phyloP scores from a whole-genome alignment of 2,797 vertebrate genomes.

The Xerus rutilus region DNA sequence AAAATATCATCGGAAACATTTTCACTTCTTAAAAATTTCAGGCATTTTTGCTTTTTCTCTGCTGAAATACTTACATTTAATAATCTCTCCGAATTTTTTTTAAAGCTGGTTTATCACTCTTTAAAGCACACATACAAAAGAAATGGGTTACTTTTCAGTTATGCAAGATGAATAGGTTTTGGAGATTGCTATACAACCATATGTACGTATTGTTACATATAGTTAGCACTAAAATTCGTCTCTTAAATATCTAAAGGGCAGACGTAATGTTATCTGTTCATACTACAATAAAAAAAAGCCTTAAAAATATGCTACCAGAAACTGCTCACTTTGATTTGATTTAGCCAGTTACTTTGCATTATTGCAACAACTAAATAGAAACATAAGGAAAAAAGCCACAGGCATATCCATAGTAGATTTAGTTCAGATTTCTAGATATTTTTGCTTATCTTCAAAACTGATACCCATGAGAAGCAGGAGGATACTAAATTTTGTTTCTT shows the following conservation, averaged over 20 bases:
- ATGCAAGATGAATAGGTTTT: background rate
- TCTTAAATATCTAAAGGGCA: background rate
- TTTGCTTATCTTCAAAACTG: background rate
- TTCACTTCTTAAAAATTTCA: constrained; percentile 49
- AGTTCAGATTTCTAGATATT: background rate
- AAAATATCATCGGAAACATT: constrained; percentile 28
- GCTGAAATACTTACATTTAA: background rate
- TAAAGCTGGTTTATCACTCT: background rate
- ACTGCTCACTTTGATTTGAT: constrained; percentile 51
- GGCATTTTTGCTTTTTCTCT: background rate
- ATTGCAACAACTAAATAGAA: constrained; percentile 21
- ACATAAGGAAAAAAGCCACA: background rate
- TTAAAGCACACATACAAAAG: background rate
- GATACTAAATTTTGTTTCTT: constrained; percentile 52
- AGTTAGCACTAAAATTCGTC: no score
- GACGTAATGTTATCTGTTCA: background rate
- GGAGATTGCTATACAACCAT: background rate
- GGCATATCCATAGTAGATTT: background rate
- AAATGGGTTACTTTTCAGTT: background rate
- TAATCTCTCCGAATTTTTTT: background rate
- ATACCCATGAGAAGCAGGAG: background rate
- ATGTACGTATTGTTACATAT: no score
- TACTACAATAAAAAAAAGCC: background rate
- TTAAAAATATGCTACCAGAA: constrained; percentile 13
- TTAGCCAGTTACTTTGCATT: constrained; percentile 9